Evolutionary conservation across 2,888 invertebrate species (phyloP), one percentile per base, ranked within the genome.

Genomic region (Drosophila neutralis): DNA sequence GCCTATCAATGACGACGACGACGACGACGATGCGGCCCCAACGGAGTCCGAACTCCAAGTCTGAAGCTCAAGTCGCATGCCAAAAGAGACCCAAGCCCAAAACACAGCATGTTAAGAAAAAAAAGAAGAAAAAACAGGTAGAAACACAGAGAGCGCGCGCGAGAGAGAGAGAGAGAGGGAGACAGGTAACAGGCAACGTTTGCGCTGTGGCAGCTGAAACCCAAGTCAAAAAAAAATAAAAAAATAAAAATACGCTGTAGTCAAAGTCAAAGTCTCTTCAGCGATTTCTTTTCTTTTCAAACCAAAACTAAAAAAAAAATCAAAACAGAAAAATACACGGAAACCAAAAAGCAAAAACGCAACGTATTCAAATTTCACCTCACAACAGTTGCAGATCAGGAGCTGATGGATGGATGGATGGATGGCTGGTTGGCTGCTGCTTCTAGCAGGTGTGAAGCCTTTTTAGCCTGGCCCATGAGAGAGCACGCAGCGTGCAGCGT

Each of bases 1-100:
- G 86, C 90, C 90, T 90, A 87, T 87, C 90, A 87, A 90, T 87
- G 90, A 90, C 90, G 89, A 80, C 71, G 69, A 73, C 65, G 78
- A 59, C 21, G 70, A 65, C 60, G 76, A 51, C 62, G 81, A 57
- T 53, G 83, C 66, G 65, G 81, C 84, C 82, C 70, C 84, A 77
- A 78, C 58, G 69, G 63, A 68, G 69, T 66, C 72, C 80, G 36
- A 65, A 52, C 53, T 78, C 59, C 78, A 84, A 83, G 80, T 63
- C 69, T 69, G 48, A 83, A 80, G 79, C 62, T 65, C 53, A 69
- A 72, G 64, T 69, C 81, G 89, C 84, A 84, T 81, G 84, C 78
- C 81, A 80, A 80, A 80, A 76, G 72, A 72, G 73, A 69, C 64
- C 67, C 73, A 76, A 85, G 73, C 83, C 89, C 83, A 85, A 87